Conservation (phyloP, 2,888 invertebrate species). For the Sabatieria punctata region DNA sequence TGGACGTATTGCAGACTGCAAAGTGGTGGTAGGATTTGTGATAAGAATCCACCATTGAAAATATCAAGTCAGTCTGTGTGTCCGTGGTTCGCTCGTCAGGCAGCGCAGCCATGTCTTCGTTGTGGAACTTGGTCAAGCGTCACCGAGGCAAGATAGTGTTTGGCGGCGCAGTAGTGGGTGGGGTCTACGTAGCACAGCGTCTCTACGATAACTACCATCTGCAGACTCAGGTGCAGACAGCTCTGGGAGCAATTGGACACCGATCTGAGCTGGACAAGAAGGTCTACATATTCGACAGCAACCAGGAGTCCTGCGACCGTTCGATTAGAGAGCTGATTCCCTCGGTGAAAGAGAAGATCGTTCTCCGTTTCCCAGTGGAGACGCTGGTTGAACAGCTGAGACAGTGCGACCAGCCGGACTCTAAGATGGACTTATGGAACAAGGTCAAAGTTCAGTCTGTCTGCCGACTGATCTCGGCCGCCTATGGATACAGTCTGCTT, state of each 20-base stretch:
- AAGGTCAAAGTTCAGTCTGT: slow-evolving; percentile 6
- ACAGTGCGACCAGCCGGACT: slow-evolving; percentile 3
- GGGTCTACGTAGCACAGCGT: slow-evolving; percentile 1
- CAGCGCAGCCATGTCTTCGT: slow-evolving; percentile 14
- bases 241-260: no score
- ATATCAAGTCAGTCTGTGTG: no score
- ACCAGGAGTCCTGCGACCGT: slow-evolving; percentile 19
- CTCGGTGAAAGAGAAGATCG: neutral
- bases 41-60: no score
- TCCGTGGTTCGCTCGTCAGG: no score
- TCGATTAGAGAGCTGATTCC: slow-evolving; percentile 17
- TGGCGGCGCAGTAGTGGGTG: slow-evolving; percentile 5
- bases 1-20: no score
- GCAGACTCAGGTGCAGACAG: no score
- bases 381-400: slow-evolving; percentile 9
- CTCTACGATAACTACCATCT: no score
- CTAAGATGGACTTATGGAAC: slow-evolving; percentile 1
- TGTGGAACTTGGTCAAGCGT: slow-evolving; percentile 19
- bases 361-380: neutral
- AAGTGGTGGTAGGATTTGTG: no score
- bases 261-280: slow-evolving; percentile 16
- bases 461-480: slow-evolving; percentile 14
- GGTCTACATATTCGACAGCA: slow-evolving; percentile 20
- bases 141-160: slow-evolving; percentile 14
- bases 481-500: slow-evolving; percentile 17